Percentiles rank a stretch among this genome's conserved stretches.
Evolutionary conservation across 2,113 vertebrate genomes (phyloP).

Genomic region (Aptenodytes patagonicus): DNA sequence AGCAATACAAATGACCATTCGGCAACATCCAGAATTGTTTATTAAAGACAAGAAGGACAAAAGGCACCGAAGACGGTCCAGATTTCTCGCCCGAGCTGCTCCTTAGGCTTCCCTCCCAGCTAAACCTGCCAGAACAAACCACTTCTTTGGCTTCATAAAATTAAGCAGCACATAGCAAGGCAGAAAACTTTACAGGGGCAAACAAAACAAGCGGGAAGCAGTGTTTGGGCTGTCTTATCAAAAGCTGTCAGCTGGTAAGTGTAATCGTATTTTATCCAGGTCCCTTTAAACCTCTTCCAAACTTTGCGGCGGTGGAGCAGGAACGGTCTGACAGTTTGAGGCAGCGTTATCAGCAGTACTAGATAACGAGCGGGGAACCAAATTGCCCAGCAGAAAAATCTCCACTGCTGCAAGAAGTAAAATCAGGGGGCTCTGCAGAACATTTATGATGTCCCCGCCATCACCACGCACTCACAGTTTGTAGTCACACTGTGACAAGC

Average conservation of each 20-base stretch:
- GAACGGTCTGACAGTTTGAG: not conserved
- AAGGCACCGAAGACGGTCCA: rapidly evolving
- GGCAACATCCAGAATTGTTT: not conserved
- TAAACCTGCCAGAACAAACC: not conserved
- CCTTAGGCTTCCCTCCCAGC: not conserved
- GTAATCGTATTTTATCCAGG: not conserved
- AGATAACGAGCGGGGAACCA: not conserved
- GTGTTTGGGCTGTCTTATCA: not conserved
- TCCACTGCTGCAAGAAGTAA: not conserved
- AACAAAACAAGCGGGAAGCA: not conserved
- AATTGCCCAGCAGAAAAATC: not conserved
- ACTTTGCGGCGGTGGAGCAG: rapidly evolving
- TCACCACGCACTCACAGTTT: not conserved
- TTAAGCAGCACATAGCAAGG: not conserved
- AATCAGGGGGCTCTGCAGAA: not conserved
- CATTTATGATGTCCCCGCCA: rapidly evolving
- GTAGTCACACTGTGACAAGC: not conserved
- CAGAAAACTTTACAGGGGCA: not conserved
- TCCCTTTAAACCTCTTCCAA: not conserved
- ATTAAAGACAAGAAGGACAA: not conserved
- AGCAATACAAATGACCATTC: rapidly evolving
- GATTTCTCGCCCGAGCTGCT: not conserved
- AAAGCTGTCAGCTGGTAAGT: constrained; percentile 39
- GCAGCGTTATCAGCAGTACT: not conserved
- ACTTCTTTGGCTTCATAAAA: not conserved